Conservation (phyloP, 2,113 vertebrate species). For the Pycnonotus jocosus region DNA sequence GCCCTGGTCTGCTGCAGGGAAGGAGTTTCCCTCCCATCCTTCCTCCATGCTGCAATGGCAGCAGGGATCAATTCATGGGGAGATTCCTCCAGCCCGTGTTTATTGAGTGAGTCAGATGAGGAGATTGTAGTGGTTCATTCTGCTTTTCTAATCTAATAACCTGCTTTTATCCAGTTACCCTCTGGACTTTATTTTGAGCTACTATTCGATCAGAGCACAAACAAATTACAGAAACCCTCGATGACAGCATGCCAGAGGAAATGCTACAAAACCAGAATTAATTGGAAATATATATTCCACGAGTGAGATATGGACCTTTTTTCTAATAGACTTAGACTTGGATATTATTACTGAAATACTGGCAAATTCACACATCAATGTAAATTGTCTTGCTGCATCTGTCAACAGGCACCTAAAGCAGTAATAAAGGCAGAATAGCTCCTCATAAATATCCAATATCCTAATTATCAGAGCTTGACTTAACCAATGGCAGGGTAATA, state of each 20-base stretch:
- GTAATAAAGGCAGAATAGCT: conserved; percentile 72
- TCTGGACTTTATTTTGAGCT: conserved; percentile 47
- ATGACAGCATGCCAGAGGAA: conserved; percentile 41
- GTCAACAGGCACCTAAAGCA: conserved; percentile 69
- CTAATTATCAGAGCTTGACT: conserved; percentile 75
- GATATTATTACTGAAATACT: conserved; percentile 65
- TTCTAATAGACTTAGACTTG: conserved; percentile 55
- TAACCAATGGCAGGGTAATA: conserved; percentile 69
- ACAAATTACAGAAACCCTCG: not conserved
- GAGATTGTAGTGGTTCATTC: not conserved
- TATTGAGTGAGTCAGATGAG: not conserved
- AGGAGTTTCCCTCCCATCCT: not conserved
- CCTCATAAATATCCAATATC: conserved; percentile 73
- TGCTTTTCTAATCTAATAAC: conserved; percentile 43
- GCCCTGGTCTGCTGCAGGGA: not conserved
- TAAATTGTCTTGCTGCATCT: conserved; percentile 69
- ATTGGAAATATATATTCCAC: conserved; percentile 64
- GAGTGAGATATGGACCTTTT: conserved; percentile 38
- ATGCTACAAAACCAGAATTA: conserved; percentile 38
- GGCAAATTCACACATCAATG: conserved; percentile 66
- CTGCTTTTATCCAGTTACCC: conserved; percentile 42
- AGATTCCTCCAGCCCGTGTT: not conserved
- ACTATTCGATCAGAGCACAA: not conserved
- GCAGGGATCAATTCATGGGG: not conserved
- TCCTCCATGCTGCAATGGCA: not conserved